Evolutionary conservation across 2,888 invertebrate species (phyloP).

Genomic region (Polyploca ridens): DNA sequence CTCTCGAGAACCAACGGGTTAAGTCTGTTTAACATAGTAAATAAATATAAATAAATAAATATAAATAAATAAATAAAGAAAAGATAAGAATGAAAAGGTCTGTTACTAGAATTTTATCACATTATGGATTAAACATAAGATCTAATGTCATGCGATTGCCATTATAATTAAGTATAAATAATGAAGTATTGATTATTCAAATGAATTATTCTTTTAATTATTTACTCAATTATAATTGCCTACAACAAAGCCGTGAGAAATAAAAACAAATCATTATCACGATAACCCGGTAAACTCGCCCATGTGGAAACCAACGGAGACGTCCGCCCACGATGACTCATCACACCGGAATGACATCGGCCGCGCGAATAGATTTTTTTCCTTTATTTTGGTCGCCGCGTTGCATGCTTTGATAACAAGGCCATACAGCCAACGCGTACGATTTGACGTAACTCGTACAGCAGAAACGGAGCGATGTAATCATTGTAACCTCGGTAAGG

Average conservation of each 20-base stretch:
- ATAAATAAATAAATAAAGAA: too few relatives aligned
- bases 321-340: slow-evolving; percentile 63
- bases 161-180: background rate
- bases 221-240: slow-evolving; percentile 34
- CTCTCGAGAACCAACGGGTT: too few relatives aligned
- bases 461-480: slow-evolving; percentile 48
- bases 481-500: slow-evolving; percentile 52
- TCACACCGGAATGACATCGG: slow-evolving; percentile 56
- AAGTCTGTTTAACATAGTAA: too few relatives aligned
- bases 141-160: background rate
- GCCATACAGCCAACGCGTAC: slow-evolving; percentile 47
- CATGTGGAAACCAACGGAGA: slow-evolving; percentile 38
- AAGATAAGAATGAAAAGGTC: too few relatives aligned
- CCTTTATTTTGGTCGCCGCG: slow-evolving; percentile 36
- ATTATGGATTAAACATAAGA: background rate
- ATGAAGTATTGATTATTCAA: background rate
- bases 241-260: slow-evolving; percentile 53
- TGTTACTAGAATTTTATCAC: too few relatives aligned
- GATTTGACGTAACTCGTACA: slow-evolving; percentile 51
- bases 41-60: too few relatives aligned
- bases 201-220: background rate
- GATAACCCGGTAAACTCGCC: slow-evolving; percentile 60
- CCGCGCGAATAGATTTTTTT: slow-evolving; percentile 45
- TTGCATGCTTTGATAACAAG: slow-evolving; percentile 49
- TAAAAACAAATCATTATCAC: slow-evolving; percentile 66